A percentile compares a stretch with the other conserved stretches of the same genome.
These are phyloP conservation scores for Pseudorectes ferrugineus DNA, from an alignment of 2,113 vertebrate genomes.

Conservation along the genomic window DNA sequence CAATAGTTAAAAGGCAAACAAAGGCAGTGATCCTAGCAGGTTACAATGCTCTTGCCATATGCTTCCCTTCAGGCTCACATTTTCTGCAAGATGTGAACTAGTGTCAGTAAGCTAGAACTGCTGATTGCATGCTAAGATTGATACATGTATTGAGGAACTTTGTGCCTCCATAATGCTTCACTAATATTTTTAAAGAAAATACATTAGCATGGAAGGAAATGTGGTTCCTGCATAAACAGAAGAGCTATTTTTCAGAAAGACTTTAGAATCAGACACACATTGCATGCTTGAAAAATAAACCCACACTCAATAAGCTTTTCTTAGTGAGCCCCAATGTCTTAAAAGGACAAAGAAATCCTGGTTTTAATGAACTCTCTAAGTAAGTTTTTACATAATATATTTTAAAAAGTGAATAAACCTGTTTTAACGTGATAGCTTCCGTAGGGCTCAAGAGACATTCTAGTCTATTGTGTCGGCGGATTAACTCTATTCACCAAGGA, in stretches of 20 bases:
- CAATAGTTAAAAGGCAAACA: not conserved
- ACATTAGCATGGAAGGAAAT: conserved; percentile 23
- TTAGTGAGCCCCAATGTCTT: not conserved
- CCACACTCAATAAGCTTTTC: conserved; percentile 14
- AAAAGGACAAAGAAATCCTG: conserved; percentile 21
- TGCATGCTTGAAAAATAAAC: not conserved
- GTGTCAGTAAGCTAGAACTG: not conserved
- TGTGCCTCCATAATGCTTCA: not conserved
- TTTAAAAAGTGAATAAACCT: conserved; percentile 40
- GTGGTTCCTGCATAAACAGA: conserved; percentile 11
- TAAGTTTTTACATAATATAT: not conserved
- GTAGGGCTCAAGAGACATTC: conserved; percentile 12
- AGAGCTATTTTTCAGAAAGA: not conserved
- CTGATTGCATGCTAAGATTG: not conserved
- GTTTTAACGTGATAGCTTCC: conserved; percentile 60
- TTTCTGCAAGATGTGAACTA: not conserved
- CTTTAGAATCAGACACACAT: conserved; percentile 3
- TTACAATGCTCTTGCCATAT: not conserved
- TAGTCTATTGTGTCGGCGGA: not conserved
- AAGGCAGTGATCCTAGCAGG: not conserved
- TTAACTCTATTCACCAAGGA: conserved; percentile 39
- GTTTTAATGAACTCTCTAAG: conserved; percentile 14
- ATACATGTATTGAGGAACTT: not conserved
- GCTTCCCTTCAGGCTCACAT: not conserved
- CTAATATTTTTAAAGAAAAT: conserved; percentile 38